Base-by-base conservation (phyloP, 1,140 invertebrate species). In the Popillia japonica region DNA sequence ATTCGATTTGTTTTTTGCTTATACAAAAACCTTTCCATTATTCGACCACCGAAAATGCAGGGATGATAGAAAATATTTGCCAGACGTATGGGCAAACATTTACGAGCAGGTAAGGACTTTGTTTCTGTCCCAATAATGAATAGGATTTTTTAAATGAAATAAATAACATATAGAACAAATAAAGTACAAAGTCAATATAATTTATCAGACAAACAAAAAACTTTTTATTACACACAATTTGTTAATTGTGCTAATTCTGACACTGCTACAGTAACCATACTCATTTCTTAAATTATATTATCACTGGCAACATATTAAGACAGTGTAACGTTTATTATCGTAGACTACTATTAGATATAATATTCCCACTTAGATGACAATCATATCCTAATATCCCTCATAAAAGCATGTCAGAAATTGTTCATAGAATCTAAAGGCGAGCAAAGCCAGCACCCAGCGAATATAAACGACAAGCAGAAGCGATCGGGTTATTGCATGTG, bases 1-100 rank as follows among this genome's bases (percentile, higher is more conserved):
- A 42, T 85, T 85, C 76, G 85, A 86, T 76, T 80, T 77, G 40
- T 86, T 82, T 72, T 84, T 85, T 64, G 78, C 83, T 8, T 85
- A 81, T 22, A 85, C 83, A 1, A 84, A 84, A 78, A 81, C 79
- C 9, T 82, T 82, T 59, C 84, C 84, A 0, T 40, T 85, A 6
- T 86, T 80, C 80, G 84, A 86, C 79, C 76, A 77, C 42, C 78
- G 83, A 79, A 85, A 85, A 76, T 41, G 27, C 0, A 82, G 81
- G 61, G 83, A 84, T 75, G 85, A 86, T 75, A 76, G 82, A 27
- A 59, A 78, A 61, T 85, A 83, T 76, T 72, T 82, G 23, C 82
- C 78, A 20, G 83, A 83, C 55, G 82, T 83, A 20, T 75, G 82
- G 41, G 81, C 85, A 40, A 84, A 83, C 72, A 86, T 85, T 64